These are phyloP conservation scores for Phyllostomus discolor DNA, from an alignment of 2,113 vertebrate species.

Conservation along the genomic window DNA sequence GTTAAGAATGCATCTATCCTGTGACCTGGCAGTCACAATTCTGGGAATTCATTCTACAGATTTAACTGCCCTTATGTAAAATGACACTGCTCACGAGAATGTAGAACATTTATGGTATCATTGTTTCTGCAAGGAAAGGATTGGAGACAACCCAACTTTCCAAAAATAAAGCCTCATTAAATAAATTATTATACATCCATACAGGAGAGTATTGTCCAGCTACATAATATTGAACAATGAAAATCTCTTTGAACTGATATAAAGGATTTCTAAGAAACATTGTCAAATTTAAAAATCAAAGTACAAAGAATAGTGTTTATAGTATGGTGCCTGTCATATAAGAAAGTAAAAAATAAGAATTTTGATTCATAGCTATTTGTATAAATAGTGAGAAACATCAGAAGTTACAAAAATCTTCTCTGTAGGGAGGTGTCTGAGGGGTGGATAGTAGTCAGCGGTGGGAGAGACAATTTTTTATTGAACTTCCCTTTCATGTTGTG, in stretches of 20 bases:
- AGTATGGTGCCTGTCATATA: not conserved
- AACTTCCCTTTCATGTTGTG: not conserved
- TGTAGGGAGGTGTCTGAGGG: not conserved
- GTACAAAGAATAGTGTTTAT: not conserved
- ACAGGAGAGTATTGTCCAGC: not conserved
- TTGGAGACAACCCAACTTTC: not conserved
- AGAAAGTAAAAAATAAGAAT: not conserved
- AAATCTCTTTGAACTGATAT: not conserved
- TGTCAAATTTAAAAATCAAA: slow-evolving; percentile 12
- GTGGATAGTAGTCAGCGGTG: not conserved
- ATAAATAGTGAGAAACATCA: not conserved
- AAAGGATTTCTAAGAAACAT: not conserved
- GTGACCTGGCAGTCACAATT: not conserved
- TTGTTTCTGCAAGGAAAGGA: not conserved
- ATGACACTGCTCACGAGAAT: not conserved
- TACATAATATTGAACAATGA: not conserved
- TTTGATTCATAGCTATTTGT: not conserved
- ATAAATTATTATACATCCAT: not conserved
- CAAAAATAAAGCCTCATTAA: not conserved
- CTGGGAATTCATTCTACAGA: not conserved
- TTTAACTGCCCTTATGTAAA: not conserved
- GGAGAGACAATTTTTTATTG: not conserved
- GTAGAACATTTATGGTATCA: not conserved
- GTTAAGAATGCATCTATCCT: not conserved
- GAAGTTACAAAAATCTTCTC: not conserved